Percentiles rank a stretch among this genome's conserved stretches.
phyloP scores from a whole-genome alignment of 2,113 vertebrate species.

The Macquaria australasica region DNA sequence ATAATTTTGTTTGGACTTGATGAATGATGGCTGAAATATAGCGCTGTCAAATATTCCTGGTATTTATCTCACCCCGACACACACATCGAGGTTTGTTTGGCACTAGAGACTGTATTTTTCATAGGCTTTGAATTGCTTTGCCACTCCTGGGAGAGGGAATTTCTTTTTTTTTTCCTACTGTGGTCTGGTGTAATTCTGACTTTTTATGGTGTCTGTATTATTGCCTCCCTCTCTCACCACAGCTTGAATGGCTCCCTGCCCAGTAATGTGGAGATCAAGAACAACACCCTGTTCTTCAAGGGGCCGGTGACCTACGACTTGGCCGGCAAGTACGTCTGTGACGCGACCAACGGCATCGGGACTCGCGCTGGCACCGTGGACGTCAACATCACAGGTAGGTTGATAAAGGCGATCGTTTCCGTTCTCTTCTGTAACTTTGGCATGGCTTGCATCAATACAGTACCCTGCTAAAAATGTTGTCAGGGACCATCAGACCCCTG shows the following conservation, averaged over 20 bases:
- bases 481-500: background rate
- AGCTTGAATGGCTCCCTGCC: constrained; percentile 96
- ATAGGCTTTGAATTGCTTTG: constrained; percentile 55
- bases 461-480: constrained; percentile 16
- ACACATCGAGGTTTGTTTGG: constrained; percentile 56
- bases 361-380: constrained; percentile 94
- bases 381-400: constrained; percentile 98
- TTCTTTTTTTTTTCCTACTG: background rate
- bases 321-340: constrained; percentile 94
- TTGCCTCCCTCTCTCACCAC: constrained; percentile 36
- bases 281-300: constrained; percentile 96
- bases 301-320: constrained; percentile 91
- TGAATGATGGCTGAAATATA: constrained; percentile 73
- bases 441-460: constrained; percentile 59
- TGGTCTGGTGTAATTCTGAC: constrained; percentile 45
- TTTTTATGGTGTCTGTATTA: constrained; percentile 53
- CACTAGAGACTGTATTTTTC: constrained; percentile 62
- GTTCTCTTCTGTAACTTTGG: constrained; percentile 19
- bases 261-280: constrained; percentile 92
- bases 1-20: constrained; percentile 74
- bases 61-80: constrained; percentile 63
- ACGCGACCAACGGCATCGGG: constrained; percentile 95
- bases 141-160: constrained; percentile 27
- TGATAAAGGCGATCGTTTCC: background rate
- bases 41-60: constrained; percentile 69